A percentile compares a stretch with the other conserved stretches of the same genome.
phyloP scores from a whole-genome alignment of 2,888 invertebrate species.

The Dynastes hyllus region DNA sequence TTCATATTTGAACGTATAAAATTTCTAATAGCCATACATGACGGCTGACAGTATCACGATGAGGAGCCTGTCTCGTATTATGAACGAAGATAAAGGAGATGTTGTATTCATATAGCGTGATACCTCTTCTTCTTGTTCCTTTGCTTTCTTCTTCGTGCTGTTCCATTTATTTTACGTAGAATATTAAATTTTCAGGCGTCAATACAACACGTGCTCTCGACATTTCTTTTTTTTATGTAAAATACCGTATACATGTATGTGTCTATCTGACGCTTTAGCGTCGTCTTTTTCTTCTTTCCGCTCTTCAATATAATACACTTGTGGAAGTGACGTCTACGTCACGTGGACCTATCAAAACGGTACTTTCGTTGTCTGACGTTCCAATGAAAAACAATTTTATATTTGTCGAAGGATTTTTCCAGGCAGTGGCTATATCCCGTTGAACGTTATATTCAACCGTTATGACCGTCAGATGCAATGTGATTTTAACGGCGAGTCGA shows the following conservation, averaged over 20 bases:
- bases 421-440: background rate
- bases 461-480: background rate
- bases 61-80: background rate
- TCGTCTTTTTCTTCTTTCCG: constrained; percentile 6
- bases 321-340: constrained; percentile 32
- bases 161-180: constrained; percentile 31
- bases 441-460: background rate
- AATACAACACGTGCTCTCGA: constrained; percentile 43
- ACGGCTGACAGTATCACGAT: constrained; percentile 8
- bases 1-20: constrained; percentile 16
- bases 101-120: constrained; percentile 13
- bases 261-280: background rate
- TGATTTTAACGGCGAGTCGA: constrained; percentile 1
- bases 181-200: constrained; percentile 48
- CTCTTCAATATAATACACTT: constrained; percentile 26
- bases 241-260: constrained; percentile 4
- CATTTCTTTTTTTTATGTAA: constrained; percentile 43
- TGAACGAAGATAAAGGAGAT: constrained; percentile 11
- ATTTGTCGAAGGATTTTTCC: constrained; percentile 22
- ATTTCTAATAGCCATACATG: background rate
- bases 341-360: constrained; percentile 29
- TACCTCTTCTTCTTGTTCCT: background rate
- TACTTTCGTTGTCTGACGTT: constrained; percentile 16
- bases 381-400: constrained; percentile 36
- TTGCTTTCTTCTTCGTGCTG: background rate